Conservation (phyloP, 2,113 vertebrate species). For the Callorhinus ursinus region DNA sequence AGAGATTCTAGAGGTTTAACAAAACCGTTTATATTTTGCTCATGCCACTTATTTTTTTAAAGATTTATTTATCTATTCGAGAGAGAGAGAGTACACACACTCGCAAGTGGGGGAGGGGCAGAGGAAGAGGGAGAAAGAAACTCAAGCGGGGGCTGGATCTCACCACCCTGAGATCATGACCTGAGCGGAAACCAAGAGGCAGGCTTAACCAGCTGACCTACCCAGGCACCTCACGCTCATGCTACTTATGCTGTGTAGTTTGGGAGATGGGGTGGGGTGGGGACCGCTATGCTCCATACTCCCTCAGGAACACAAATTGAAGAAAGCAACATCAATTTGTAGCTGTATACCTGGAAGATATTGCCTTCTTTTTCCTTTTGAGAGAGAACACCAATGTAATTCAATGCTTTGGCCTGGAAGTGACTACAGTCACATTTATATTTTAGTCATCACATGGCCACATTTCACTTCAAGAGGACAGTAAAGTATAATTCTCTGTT, state of each 20-base stretch:
- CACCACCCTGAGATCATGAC: background rate
- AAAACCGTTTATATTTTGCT: background rate
- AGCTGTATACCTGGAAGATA: background rate
- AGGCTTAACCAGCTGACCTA: background rate
- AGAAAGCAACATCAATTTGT: background rate
- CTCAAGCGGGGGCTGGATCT: background rate
- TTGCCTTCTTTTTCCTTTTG: background rate
- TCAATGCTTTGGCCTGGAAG: background rate
- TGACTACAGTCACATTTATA: background rate
- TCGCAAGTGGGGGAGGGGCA: background rate
- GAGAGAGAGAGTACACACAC: background rate
- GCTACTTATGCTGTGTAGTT: too few relatives aligned
- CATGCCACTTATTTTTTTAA: background rate
- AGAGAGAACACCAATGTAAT: background rate
- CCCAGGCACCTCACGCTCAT: background rate
- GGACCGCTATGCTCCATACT: background rate
- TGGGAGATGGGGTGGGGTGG: rapidly evolving
- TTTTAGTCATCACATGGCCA: background rate
- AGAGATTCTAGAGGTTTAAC: background rate
- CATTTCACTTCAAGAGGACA: background rate
- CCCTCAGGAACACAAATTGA: background rate
- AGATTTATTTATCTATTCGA: background rate
- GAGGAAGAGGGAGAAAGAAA: background rate
- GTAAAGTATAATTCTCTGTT: background rate
- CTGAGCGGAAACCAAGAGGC: background rate